Conservation (phyloP, 2,113 vertebrate species). For the Isichthys henryi region DNA sequence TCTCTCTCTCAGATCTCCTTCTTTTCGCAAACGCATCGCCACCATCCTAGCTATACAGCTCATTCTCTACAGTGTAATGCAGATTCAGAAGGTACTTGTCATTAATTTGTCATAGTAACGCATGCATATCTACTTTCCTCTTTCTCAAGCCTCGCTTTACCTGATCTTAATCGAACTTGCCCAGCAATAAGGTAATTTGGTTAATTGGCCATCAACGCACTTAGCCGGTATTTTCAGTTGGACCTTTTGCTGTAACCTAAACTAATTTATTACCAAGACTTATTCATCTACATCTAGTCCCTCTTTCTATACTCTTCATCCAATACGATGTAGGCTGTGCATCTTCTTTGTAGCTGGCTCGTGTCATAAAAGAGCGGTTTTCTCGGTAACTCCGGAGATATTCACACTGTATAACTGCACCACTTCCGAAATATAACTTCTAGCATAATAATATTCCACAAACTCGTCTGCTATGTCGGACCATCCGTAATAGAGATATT, state of each 20-base stretch:
- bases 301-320: neutral
- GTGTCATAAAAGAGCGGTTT: neutral
- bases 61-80: neutral
- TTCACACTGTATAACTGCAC: neutral
- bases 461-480: neutral
- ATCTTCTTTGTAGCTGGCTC: neutral
- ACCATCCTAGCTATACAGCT: neutral
- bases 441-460: neutral
- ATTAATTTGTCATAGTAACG: neutral
- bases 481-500: neutral
- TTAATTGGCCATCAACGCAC: neutral
- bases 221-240: neutral
- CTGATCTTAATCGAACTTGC: neutral
- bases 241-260: neutral
- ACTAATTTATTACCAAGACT: neutral
- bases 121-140: neutral
- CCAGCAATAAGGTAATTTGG: neutral
- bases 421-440: neutral
- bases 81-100: neutral
- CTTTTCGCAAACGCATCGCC: conserved; percentile 18
- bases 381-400: neutral
- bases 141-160: neutral
- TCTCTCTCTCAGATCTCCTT: conserved; percentile 22
- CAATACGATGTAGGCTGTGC: neutral
- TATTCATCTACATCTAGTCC: neutral